Evolutionary conservation across 2,797 vertebrate genomes (phyloP).

Genomic region (Channallabes apus): DNA sequence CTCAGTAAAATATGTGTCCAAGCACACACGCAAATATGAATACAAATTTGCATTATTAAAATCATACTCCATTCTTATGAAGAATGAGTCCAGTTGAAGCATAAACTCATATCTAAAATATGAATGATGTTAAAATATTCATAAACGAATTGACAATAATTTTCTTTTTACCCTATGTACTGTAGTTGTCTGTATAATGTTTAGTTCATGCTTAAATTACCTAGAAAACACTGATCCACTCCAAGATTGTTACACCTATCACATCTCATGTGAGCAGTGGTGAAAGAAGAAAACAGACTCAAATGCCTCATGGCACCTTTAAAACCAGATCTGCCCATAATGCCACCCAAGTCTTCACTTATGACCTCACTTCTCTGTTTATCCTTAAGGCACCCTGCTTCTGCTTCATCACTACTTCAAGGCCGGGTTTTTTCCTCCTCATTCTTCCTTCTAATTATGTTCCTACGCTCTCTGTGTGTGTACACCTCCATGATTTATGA

Average conservation of each 20-base stretch:
- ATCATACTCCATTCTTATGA: conserved; percentile 3
- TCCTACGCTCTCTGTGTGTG: conserved; percentile 18
- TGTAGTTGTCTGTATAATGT: neutral
- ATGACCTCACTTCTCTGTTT: conserved; percentile 24
- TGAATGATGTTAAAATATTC: conserved; percentile 6
- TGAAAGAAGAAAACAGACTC: conserved; percentile 6
- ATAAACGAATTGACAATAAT: neutral
- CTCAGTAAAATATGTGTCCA: neutral
- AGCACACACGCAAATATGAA: neutral
- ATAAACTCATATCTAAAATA: neutral
- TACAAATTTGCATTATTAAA: conserved; percentile 32
- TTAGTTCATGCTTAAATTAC: neutral
- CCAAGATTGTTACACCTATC: neutral
- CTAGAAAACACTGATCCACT: neutral
- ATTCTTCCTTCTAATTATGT: conserved; percentile 6
- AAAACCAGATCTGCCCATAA: conserved; percentile 16
- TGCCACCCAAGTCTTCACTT: conserved; percentile 31
- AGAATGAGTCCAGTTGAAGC: neutral
- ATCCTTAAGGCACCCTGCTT: conserved; percentile 26
- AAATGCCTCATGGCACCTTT: conserved; percentile 5
- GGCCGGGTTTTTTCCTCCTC: neutral
- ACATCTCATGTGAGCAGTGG: neutral
- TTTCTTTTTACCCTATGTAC: neutral
- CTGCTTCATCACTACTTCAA: conserved; percentile 35
- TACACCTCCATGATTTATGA: neutral